Evolutionary conservation across 2,797 vertebrate species (phyloP).

Genomic region (Megaceryle alcyon): DNA sequence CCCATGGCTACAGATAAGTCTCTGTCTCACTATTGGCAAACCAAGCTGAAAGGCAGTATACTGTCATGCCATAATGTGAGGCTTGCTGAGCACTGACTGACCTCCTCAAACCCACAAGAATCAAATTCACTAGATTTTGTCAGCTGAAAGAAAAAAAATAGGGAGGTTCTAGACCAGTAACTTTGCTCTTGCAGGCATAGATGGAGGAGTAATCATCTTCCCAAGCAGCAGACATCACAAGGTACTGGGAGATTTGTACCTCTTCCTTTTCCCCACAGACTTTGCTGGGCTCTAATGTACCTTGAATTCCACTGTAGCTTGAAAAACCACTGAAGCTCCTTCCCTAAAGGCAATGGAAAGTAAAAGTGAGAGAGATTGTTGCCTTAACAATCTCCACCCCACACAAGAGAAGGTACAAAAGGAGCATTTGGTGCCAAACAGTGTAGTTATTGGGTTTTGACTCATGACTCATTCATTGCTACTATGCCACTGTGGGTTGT

Average conservation of each 20-base stretch:
- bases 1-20: neutral
- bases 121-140: neutral
- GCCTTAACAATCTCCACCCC: rapidly evolving
- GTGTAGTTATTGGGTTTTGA: neutral
- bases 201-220: neutral
- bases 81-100: neutral
- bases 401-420: neutral
- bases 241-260: neutral
- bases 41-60: neutral
- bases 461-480: neutral
- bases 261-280: neutral
- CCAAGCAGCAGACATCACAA: neutral
- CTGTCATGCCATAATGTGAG: neutral
- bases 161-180: neutral
- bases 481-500: neutral
- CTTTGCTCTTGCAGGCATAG: neutral
- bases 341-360: neutral
- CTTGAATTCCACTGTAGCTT: neutral
- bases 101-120: neutral
- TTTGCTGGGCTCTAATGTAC: neutral
- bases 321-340: neutral
- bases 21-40: neutral
- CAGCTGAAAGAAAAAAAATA: neutral
- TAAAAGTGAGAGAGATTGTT: neutral
- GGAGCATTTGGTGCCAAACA: neutral